phyloP scores from a whole-genome alignment of 1,140 invertebrate species.

The Bombus waltoni region DNA sequence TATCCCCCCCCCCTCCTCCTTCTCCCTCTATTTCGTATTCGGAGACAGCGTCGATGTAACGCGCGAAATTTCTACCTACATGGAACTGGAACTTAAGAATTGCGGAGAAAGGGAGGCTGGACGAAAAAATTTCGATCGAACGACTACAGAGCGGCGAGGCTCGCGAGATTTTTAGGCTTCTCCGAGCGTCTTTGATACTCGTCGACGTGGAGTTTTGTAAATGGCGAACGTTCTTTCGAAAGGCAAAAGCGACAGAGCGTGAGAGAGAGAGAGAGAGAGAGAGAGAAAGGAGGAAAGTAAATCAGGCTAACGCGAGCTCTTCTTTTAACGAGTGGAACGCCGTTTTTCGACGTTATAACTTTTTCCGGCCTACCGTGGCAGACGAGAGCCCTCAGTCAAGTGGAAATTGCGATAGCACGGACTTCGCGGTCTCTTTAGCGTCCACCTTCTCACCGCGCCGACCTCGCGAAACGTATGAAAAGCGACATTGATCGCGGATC shows the following conservation, averaged over 20 bases:
- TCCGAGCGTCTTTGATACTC: not conserved
- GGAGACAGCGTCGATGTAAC: not conserved
- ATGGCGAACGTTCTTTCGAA: too few relatives aligned
- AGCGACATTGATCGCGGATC: not conserved
- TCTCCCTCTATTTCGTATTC: not conserved
- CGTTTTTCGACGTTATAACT: not conserved
- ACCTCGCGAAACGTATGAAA: not conserved
- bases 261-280: too few relatives aligned
- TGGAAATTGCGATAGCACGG: conserved; percentile 39
- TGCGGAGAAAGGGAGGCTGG: not conserved
- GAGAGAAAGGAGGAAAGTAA: too few relatives aligned
- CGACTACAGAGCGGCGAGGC: not conserved
- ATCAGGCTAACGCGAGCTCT: too few relatives aligned
- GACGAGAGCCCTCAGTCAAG: conserved; percentile 19
- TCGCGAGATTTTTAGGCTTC: not conserved
- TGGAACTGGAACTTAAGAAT: not conserved
- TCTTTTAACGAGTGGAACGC: too few relatives aligned
- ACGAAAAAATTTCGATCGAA: not conserved
- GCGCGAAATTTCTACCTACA: not conserved
- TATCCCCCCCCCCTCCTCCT: conserved; percentile 2
- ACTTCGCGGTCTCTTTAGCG: not conserved
- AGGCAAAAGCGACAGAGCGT: too few relatives aligned
- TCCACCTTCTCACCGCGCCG: too few relatives aligned
- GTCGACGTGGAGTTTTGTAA: too few relatives aligned
- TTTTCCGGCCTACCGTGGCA: conserved; percentile 9